Percentiles rank a stretch among this genome's conserved stretches.
phyloP scores from a whole-genome alignment of 2,888 invertebrate genomes.

The Corbicula japonica region DNA sequence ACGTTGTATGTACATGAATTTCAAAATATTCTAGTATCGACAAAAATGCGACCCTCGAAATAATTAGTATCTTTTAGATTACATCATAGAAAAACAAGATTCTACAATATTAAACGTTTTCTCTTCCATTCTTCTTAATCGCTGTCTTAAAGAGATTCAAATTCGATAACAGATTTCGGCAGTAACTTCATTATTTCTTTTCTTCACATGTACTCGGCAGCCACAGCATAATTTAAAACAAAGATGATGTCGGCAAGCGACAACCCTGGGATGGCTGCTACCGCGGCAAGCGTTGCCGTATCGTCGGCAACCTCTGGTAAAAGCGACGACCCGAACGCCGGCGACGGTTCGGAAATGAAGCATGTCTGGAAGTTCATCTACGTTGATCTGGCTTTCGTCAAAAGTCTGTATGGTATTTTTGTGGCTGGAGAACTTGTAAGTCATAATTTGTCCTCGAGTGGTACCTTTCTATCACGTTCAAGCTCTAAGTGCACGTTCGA shows the following conservation, averaged over 20 bases:
- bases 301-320: background rate
- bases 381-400: conserved; percentile 55
- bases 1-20: background rate
- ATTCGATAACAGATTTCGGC: too few relatives aligned
- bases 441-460: background rate
- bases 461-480: too few relatives aligned
- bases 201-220: background rate
- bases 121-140: background rate
- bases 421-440: conserved; percentile 60
- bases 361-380: conserved; percentile 61
- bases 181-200: background rate
- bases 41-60: too few relatives aligned
- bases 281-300: conserved; percentile 13
- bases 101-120: background rate
- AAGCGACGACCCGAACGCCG: background rate
- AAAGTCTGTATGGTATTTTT: conserved; percentile 53
- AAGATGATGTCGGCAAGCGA: conserved; percentile 38
- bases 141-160: too few relatives aligned
- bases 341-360: conserved; percentile 31
- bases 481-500: too few relatives aligned
- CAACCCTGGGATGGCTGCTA: conserved; percentile 21
- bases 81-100: background rate
- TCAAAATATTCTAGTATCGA: background rate
- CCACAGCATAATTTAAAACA: background rate
- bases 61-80: background rate